These are phyloP conservation scores for Andrena minutula DNA, from an alignment of 2,888 invertebrate species.

Conservation along the genomic window DNA sequence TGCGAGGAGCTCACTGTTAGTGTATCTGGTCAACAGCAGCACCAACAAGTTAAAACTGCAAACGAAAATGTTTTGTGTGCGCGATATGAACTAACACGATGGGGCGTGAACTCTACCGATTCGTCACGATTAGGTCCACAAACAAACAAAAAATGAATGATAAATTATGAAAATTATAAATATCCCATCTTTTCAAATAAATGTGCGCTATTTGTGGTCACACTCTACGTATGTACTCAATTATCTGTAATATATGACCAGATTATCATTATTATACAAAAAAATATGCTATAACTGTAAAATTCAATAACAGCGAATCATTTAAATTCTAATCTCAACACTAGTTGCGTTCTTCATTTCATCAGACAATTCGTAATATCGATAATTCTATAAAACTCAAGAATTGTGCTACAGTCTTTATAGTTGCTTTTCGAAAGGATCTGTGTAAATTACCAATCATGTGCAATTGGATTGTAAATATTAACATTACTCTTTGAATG, in stretches of 20 bases:
- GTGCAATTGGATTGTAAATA: constrained; percentile 3
- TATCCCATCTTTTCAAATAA: neutral
- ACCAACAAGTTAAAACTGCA: constrained; percentile 84
- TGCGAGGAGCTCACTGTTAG: constrained; percentile 81
- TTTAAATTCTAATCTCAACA: constrained; percentile 7
- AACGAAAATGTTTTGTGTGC: constrained; percentile 79
- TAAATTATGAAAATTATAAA: neutral
- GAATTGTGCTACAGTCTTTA: too few species aligned
- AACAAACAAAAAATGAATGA: neutral
- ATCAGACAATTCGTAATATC: neutral
- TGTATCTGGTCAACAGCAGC: constrained; percentile 83
- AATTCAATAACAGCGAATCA: neutral
- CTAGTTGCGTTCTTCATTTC: neutral
- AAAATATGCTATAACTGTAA: neutral
- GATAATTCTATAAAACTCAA: neutral
- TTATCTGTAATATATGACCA: neutral
- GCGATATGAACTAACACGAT: constrained; percentile 68
- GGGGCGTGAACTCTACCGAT: constrained; percentile 30
- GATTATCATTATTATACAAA: neutral
- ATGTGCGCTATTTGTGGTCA: neutral
- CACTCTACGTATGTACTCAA: neutral
- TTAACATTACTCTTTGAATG: neutral
- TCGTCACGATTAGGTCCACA: constrained; percentile 25
- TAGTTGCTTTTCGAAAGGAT: neutral
- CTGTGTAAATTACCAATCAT: neutral